These are phyloP conservation scores for Sepioteuthis lessoniana DNA, from an alignment of 2,888 invertebrate genomes.

Conservation along the genomic window DNA sequence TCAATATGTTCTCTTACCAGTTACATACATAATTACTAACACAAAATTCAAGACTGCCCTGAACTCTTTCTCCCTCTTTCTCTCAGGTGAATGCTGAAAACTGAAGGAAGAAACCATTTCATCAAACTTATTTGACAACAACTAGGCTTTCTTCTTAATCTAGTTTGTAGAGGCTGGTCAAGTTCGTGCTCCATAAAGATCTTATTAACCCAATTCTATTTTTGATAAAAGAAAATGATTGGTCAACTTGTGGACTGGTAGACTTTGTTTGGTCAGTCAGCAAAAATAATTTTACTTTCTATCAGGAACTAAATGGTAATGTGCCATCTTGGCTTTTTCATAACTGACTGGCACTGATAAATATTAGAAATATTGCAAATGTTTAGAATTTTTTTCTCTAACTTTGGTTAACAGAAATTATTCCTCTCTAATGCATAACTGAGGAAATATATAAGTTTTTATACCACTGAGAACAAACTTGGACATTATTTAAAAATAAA, in stretches of 20 bases:
- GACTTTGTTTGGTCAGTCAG: neutral
- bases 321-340: neutral
- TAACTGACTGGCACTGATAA: neutral
- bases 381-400: neutral
- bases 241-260: neutral
- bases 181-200: neutral
- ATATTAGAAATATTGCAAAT: neutral
- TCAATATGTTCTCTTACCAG: neutral
- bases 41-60: neutral
- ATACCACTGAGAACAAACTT: neutral
- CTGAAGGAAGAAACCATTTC: neutral
- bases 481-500: too few relatives aligned
- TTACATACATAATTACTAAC: neutral
- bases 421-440: neutral
- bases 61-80: neutral
- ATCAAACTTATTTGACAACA: neutral
- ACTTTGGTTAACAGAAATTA: neutral
- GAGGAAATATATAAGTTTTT: neutral
- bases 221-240: neutral
- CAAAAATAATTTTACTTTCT: neutral
- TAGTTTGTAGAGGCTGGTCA: neutral
- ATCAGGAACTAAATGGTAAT: neutral
- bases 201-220: neutral
- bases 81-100: neutral
- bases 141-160: neutral